Conservation (phyloP, 2,113 vertebrate genomes). For the Cottus gobio region DNA sequence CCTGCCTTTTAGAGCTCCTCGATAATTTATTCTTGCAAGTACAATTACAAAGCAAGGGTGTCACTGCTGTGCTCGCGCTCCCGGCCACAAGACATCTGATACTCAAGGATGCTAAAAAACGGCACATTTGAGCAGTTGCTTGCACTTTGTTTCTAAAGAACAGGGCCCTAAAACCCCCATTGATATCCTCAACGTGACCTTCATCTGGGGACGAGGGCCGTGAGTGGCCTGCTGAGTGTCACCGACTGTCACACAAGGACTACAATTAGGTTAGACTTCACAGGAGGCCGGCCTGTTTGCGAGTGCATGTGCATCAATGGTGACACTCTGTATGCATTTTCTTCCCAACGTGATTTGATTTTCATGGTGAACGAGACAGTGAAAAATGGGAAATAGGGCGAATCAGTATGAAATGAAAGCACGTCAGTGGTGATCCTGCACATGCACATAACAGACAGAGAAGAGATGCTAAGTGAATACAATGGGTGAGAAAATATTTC, state of each 20-base stretch:
- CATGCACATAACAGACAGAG: background rate
- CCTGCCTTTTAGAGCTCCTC: constrained; percentile 24
- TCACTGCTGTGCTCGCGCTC: constrained; percentile 26
- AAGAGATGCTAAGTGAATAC: background rate
- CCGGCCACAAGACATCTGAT: constrained; percentile 40
- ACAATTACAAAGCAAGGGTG: constrained; percentile 55
- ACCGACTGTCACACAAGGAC: constrained; percentile 53
- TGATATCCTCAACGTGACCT: constrained; percentile 33
- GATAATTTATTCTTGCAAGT: constrained; percentile 69
- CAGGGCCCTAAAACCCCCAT: constrained; percentile 11
- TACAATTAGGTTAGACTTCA: constrained; percentile 61
- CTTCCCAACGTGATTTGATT: constrained; percentile 54
- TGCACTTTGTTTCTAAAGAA: constrained; percentile 32
- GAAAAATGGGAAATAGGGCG: constrained; percentile 24
- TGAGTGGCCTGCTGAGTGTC: constrained; percentile 59
- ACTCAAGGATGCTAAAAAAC: constrained; percentile 30
- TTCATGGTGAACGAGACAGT: constrained; percentile 25
- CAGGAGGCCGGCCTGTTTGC: constrained; percentile 47
- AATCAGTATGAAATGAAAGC: constrained; percentile 49
- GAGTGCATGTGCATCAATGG: constrained; percentile 25
- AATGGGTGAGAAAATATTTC: background rate
- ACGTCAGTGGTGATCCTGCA: constrained; percentile 8
- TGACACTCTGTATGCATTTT: constrained; percentile 55
- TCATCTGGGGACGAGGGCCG: constrained; percentile 35
- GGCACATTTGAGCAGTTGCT: constrained; percentile 5